These are phyloP conservation scores for Myotis daubentonii DNA, from an alignment of 2,797 vertebrate species.

Conservation along the genomic window DNA sequence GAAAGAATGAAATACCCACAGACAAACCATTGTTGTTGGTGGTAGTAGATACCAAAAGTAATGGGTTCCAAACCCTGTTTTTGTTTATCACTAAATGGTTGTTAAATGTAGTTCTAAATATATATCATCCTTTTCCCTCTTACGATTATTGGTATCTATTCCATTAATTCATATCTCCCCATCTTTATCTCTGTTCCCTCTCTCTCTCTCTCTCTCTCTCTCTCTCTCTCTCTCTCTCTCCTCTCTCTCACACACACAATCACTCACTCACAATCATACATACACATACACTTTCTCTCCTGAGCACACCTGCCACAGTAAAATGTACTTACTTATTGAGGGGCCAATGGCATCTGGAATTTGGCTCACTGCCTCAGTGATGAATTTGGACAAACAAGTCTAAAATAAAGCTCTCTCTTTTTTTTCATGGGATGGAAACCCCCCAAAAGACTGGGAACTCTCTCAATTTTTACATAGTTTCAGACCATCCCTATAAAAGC, in stretches of 20 bases:
- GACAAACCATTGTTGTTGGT: background rate
- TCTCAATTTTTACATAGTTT: background rate
- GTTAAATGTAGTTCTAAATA: constrained; percentile 26
- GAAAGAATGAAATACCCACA: background rate
- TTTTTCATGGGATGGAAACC: background rate
- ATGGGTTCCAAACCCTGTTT: background rate
- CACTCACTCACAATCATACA: background rate
- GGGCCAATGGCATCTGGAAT: background rate
- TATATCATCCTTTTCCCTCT: background rate
- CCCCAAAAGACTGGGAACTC: background rate
- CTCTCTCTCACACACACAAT: background rate
- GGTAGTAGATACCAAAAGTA: background rate
- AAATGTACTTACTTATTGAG: background rate
- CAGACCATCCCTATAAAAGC: background rate
- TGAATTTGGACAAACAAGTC: constrained; percentile 16
- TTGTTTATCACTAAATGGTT: constrained; percentile 5
- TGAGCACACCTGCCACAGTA: background rate
- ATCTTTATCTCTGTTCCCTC: background rate
- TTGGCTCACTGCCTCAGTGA: background rate
- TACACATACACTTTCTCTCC: background rate
- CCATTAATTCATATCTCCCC: background rate
- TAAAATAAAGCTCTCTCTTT: background rate
- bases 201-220: too few species aligned
- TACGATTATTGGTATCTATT: background rate
- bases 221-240: too few species aligned